These are phyloP conservation scores for Lymantria monacha DNA, from an alignment of 2,888 invertebrate species.

Conservation along the genomic window DNA sequence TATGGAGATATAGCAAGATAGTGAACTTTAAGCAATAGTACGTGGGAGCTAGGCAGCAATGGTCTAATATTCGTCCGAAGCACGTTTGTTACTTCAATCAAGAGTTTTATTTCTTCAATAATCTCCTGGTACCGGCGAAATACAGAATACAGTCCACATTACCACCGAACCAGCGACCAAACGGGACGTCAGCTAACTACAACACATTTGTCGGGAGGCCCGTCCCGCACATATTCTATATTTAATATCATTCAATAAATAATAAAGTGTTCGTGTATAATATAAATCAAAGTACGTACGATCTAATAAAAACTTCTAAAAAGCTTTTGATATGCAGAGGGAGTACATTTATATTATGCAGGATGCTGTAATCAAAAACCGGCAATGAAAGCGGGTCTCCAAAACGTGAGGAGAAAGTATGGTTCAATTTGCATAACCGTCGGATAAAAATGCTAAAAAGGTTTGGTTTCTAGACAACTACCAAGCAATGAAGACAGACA, in stretches of 20 bases:
- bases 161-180: too few relatives aligned
- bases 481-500: constrained; percentile 31
- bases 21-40: too few relatives aligned
- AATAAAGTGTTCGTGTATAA: background rate
- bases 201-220: too few relatives aligned
- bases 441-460: constrained; percentile 12
- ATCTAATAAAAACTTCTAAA: constrained; percentile 31
- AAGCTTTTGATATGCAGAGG: constrained; percentile 44
- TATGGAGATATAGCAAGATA: too few relatives aligned
- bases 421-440: constrained; percentile 23
- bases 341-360: constrained; percentile 32
- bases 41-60: too few relatives aligned
- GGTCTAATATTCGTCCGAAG: too few relatives aligned
- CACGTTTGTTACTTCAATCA: too few relatives aligned
- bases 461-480: constrained; percentile 13
- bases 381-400: constrained; percentile 11
- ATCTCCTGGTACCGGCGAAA: too few relatives aligned
- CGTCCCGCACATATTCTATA: too few relatives aligned
- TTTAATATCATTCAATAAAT: background rate
- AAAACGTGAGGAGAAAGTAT: constrained; percentile 23
- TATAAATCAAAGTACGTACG: background rate
- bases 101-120: too few relatives aligned
- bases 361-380: constrained; percentile 29
- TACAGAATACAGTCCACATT: too few relatives aligned
- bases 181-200: too few relatives aligned